Evolutionary conservation across 2,888 invertebrate species (phyloP).

Genomic region (Molorchus minor): DNA sequence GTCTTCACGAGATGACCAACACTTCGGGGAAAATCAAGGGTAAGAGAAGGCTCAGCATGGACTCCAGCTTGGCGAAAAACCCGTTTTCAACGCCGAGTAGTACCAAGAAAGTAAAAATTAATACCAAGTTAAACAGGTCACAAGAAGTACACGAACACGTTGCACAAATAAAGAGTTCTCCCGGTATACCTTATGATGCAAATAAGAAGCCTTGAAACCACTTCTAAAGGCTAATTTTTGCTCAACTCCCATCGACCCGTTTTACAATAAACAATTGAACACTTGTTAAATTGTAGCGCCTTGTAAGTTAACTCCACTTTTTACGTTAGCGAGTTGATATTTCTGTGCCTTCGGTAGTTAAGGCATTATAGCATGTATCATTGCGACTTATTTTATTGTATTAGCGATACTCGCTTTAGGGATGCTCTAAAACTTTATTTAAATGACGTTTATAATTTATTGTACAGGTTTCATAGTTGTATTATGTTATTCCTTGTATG

Average conservation of each 20-base stretch:
- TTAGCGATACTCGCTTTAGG: no score
- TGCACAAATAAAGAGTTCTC: slow-evolving; percentile 74
- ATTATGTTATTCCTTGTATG: no score
- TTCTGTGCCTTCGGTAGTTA: no score
- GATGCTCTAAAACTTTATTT: no score
- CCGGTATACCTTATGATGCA: slow-evolving; percentile 79
- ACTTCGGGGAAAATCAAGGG: slow-evolving; percentile 35
- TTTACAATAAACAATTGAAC: slow-evolving; percentile 64
- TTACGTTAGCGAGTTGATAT: no score
- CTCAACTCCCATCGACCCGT: slow-evolving; percentile 80
- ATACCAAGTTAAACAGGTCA: slow-evolving; percentile 73
- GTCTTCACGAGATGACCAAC: slow-evolving; percentile 33
- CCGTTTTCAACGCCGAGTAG: slow-evolving; percentile 31
- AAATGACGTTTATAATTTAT: no score
- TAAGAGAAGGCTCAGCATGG: slow-evolving; percentile 41
- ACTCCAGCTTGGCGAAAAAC: slow-evolving; percentile 43
- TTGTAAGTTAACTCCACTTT: no score
- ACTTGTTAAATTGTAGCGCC: slow-evolving; percentile 3
- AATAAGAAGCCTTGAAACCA: slow-evolving; percentile 74
- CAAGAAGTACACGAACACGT: slow-evolving; percentile 80
- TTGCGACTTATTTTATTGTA: no score
- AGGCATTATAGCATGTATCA: no score
- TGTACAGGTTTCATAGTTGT: no score
- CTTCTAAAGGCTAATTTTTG: slow-evolving; percentile 73
- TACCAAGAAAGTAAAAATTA: slow-evolving; percentile 78